phyloP scores from a whole-genome alignment of 2,797 vertebrate species.

The Paguma larvata region DNA sequence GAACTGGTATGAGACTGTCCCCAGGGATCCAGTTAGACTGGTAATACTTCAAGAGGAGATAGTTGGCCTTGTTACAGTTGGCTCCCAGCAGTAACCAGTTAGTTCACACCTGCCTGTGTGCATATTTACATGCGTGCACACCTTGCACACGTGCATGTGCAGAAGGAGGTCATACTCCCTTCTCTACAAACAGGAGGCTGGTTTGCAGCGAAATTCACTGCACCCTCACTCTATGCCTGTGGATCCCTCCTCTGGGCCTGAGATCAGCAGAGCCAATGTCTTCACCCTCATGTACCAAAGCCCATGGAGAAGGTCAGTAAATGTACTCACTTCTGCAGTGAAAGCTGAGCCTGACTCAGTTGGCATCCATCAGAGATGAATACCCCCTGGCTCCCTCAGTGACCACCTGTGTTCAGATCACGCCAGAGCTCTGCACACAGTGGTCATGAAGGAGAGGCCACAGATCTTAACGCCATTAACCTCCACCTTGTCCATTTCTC shows the following conservation, averaged over 20 bases:
- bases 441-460: background rate
- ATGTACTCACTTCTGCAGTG: background rate
- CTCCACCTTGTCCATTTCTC: background rate
- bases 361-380: background rate
- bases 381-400: background rate
- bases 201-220: no score
- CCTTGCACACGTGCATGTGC: no score
- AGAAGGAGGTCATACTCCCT: no score
- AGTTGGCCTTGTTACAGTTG: constrained; percentile 5
- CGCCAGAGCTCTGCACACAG: background rate
- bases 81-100: constrained; percentile 5
- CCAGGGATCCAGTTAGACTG: constrained; percentile 4
- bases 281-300: background rate
- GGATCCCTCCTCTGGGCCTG: background rate
- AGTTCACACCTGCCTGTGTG: no score
- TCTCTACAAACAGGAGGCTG: no score
- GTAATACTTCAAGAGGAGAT: constrained; percentile 35
- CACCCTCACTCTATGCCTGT: background rate
- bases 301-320: constrained; percentile 64
- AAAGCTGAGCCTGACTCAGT: background rate
- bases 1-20: background rate
- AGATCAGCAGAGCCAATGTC: background rate
- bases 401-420: background rate
- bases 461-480: no score
- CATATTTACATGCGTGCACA: no score